These are phyloP conservation scores for Rhinoraja longicauda DNA, from an alignment of 2,797 vertebrate species.

Conservation along the genomic window DNA sequence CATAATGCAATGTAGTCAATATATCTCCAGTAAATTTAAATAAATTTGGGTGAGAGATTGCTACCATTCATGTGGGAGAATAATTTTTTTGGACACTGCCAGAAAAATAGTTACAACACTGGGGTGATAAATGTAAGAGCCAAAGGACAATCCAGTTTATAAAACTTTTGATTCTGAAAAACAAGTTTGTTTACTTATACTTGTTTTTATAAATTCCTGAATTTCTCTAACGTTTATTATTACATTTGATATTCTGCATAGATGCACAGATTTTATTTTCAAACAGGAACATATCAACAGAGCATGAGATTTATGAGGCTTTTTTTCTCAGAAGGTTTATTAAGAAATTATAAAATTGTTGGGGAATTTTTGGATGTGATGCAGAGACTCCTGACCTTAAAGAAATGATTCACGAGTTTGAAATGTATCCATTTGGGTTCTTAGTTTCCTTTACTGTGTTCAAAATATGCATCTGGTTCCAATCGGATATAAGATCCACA, in stretches of 20 bases:
- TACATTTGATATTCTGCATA: neutral
- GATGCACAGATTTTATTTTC: neutral
- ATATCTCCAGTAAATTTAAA: neutral
- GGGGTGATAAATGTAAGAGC: neutral
- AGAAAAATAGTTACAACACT: neutral
- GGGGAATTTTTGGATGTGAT: neutral
- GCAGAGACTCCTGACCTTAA: neutral
- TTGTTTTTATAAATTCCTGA: constrained; percentile 6
- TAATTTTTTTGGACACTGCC: neutral
- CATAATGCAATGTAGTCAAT: neutral
- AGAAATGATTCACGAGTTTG: neutral
- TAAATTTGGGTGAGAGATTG: neutral
- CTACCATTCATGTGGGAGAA: neutral
- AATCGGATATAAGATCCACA: neutral
- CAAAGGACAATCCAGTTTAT: neutral
- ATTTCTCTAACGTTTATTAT: no score
- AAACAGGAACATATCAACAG: neutral
- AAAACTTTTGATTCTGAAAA: neutral
- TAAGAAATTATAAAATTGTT: neutral
- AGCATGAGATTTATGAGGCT: neutral
- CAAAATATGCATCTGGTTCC: constrained; percentile 21
- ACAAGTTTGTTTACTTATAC: neutral
- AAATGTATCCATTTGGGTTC: neutral
- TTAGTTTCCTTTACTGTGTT: neutral
- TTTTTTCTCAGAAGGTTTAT: neutral